Evolutionary conservation across 2,797 vertebrate species (phyloP).

Genomic region (Takifugu ocellatus): DNA sequence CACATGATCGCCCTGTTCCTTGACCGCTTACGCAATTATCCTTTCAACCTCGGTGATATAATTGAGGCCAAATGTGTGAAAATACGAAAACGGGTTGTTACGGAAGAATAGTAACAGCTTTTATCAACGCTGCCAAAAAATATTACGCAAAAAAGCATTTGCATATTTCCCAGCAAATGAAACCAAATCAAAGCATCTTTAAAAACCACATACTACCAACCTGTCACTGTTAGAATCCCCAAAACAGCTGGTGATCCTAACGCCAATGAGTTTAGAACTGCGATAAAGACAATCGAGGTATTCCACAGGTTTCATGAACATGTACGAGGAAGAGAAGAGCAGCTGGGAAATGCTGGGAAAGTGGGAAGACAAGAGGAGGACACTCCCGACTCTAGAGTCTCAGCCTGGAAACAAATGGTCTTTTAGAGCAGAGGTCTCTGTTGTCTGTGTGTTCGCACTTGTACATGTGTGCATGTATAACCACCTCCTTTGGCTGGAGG

Average conservation of each 20-base stretch:
- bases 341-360: slow-evolving; percentile 20
- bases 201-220: slow-evolving; percentile 51
- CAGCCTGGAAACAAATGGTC: slow-evolving; percentile 48
- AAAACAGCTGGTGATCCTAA: slow-evolving; percentile 35
- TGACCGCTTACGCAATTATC: slow-evolving; percentile 64
- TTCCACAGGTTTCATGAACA: slow-evolving; percentile 43
- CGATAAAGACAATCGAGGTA: slow-evolving; percentile 18
- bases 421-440: slow-evolving; percentile 53
- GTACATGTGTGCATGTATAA: slow-evolving; percentile 38
- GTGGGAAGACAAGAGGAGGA: slow-evolving; percentile 29
- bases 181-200: slow-evolving; percentile 8
- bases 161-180: background rate
- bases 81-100: background rate
- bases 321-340: slow-evolving; percentile 10
- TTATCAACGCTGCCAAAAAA: background rate
- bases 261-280: slow-evolving; percentile 8
- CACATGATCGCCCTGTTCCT: slow-evolving; percentile 71
- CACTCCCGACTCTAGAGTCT: slow-evolving; percentile 27
- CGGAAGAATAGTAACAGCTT: background rate
- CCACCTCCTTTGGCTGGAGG: slow-evolving; percentile 61
- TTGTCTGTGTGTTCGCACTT: slow-evolving; percentile 31
- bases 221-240: slow-evolving; percentile 42
- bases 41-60: slow-evolving; percentile 27
- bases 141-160: too few relatives aligned
- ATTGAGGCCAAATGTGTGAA: too few relatives aligned